These are phyloP conservation scores for Bucco capensis DNA, from an alignment of 2,113 vertebrate genomes.

Conservation along the genomic window DNA sequence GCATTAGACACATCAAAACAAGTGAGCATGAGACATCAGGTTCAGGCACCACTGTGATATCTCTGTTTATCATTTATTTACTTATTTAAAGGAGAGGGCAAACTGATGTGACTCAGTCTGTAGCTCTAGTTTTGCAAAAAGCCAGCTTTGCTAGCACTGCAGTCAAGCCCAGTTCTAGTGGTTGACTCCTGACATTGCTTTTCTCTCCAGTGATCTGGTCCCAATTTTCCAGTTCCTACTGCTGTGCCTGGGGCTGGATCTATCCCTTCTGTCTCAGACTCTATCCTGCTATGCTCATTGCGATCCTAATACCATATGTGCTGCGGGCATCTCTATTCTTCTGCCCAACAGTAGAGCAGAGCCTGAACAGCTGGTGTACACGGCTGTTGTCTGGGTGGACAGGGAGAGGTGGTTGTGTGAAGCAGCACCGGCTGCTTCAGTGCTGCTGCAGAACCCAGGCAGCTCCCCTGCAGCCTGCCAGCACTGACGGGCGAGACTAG, in stretches of 20 bases:
- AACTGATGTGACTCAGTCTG: not conserved
- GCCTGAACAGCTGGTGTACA: not conserved
- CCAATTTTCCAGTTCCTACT: not conserved
- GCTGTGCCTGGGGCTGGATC: not conserved
- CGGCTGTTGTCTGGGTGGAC: not conserved
- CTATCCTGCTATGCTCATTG: rapidly evolving
- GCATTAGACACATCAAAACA: conserved; percentile 52
- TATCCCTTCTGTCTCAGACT: not conserved
- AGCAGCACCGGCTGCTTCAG: not conserved
- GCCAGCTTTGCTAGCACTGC: not conserved
- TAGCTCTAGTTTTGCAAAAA: not conserved
- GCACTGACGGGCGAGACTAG: rapidly evolving
- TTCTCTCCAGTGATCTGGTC: not conserved
- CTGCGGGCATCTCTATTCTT: not conserved
- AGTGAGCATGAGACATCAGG: conserved; percentile 34
- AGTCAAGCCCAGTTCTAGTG: not conserved
- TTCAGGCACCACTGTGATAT: not conserved
- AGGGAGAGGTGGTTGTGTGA: not conserved
- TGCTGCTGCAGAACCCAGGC: not conserved
- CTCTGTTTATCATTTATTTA: not conserved
- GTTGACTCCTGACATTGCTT: not conserved
- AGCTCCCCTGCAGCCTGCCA: not conserved
- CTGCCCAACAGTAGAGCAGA: not conserved
- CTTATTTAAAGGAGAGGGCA: not conserved
- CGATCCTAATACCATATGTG: not conserved